Percentiles rank a stretch among this genome's conserved stretches.
These are phyloP conservation scores for Zeus faber DNA, from an alignment of 2,113 vertebrate genomes.

Conservation along the genomic window DNA sequence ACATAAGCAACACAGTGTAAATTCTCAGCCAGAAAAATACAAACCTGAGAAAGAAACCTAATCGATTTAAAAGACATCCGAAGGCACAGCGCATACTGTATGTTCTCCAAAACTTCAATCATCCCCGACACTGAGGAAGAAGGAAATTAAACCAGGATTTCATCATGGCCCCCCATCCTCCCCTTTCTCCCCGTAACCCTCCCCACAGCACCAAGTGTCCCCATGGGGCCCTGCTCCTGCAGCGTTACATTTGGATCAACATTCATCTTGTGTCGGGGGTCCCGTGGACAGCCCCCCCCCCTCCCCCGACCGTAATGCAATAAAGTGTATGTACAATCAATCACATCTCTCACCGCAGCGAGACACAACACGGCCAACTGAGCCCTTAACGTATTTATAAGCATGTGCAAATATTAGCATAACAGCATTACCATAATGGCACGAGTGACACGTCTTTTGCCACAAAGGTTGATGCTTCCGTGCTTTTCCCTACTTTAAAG, in stretches of 20 bases:
- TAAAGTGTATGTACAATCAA: not conserved
- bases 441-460: not conserved
- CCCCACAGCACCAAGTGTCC: not conserved
- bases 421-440: not conserved
- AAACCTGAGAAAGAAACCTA: no score
- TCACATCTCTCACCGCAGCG: constrained; percentile 3
- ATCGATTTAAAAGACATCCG: no score
- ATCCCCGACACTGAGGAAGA: not conserved
- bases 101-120: no score
- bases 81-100: no score
- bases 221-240: not conserved
- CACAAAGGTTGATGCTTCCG: not conserved
- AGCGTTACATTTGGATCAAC: not conserved
- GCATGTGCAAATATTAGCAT: not conserved
- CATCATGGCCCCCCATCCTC: not conserved
- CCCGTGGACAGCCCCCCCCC: no score
- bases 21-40: no score
- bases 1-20: no score
- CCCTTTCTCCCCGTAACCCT: not conserved
- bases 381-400: no score
- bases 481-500: not conserved
- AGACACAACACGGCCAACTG: not conserved
- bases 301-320: not conserved
- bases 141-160: not conserved
- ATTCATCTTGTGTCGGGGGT: not conserved